phyloP scores from a whole-genome alignment of 2,113 vertebrate species.

The Solenodon paradoxus region DNA sequence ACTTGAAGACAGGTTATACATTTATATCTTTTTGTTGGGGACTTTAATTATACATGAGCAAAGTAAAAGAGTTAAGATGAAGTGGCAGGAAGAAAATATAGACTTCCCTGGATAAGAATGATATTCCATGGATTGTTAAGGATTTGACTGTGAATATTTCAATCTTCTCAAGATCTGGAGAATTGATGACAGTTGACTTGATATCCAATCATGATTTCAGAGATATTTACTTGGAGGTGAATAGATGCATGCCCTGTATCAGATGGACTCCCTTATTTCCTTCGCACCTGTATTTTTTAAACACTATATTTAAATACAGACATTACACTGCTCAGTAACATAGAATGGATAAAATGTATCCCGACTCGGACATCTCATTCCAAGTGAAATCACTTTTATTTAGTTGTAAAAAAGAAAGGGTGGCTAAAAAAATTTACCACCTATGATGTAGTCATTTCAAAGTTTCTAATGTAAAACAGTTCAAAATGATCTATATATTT shows the following conservation, averaged over 20 bases:
- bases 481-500: neutral
- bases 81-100: neutral
- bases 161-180: neutral
- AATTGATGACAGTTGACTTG: neutral
- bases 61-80: neutral
- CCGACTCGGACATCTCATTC: conserved; percentile 57
- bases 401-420: conserved; percentile 56
- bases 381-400: conserved; percentile 56
- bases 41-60: neutral
- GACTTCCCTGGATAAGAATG: neutral
- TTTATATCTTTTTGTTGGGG: neutral
- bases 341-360: conserved; percentile 62
- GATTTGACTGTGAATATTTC: neutral
- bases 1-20: too few relatives aligned
- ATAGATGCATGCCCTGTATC: neutral
- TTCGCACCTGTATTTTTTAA: neutral
- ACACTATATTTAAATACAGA: conserved; percentile 67
- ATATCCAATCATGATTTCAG: neutral
- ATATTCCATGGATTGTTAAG: neutral
- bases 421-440: conserved; percentile 53
- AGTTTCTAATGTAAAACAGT: conserved; percentile 55
- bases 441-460: conserved; percentile 63
- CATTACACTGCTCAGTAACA: conserved; percentile 70
- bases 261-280: neutral
- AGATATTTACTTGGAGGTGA: neutral